Percentiles rank a stretch among this genome's conserved stretches.
phyloP scores from a whole-genome alignment of 2,888 invertebrate genomes.

The Drosophila meridiana region DNA sequence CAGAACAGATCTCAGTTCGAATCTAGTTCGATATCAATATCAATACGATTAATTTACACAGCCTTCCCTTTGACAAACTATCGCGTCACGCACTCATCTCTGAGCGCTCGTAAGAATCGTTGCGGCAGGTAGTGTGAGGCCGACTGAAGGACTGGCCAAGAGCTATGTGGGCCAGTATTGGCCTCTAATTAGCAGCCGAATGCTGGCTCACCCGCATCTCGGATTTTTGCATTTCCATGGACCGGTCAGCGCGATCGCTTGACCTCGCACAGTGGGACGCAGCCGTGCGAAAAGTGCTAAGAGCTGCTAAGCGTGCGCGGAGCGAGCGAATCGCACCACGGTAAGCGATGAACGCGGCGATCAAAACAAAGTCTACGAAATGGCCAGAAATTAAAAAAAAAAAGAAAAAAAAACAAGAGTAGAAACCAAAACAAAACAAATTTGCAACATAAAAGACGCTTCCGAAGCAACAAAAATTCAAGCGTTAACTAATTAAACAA shows the following conservation, averaged over 20 bases:
- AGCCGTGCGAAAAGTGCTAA: constrained; percentile 1
- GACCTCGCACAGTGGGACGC: constrained; percentile 70
- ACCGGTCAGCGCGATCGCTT: constrained; percentile 33
- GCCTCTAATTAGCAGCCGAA: constrained; percentile 48
- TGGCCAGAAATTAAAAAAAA: constrained; percentile 15
- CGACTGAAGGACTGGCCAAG: constrained; percentile 39
- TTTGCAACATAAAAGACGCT: constrained; percentile 44
- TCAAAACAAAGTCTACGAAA: constrained; percentile 69
- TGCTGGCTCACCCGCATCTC: constrained; percentile 59
- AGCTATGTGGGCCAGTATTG: constrained; percentile 52
- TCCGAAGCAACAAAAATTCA: constrained; percentile 20
- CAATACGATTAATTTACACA: too few relatives aligned
- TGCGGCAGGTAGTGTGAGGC: neutral
- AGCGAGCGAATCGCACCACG: constrained; percentile 34
- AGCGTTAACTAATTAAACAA: constrained; percentile 46
- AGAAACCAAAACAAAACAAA: constrained; percentile 24
- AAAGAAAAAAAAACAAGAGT: constrained; percentile 11
- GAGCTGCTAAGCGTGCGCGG: neutral
- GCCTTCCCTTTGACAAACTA: too few relatives aligned
- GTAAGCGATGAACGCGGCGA: constrained; percentile 44
- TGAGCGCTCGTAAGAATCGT: neutral
- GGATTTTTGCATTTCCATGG: constrained; percentile 61
- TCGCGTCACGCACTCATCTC: neutral
- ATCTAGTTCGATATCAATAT: too few relatives aligned
- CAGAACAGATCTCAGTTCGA: too few relatives aligned